Evolutionary conservation across 2,888 invertebrate species (phyloP).

Genomic region (Druceiella hillmani): DNA sequence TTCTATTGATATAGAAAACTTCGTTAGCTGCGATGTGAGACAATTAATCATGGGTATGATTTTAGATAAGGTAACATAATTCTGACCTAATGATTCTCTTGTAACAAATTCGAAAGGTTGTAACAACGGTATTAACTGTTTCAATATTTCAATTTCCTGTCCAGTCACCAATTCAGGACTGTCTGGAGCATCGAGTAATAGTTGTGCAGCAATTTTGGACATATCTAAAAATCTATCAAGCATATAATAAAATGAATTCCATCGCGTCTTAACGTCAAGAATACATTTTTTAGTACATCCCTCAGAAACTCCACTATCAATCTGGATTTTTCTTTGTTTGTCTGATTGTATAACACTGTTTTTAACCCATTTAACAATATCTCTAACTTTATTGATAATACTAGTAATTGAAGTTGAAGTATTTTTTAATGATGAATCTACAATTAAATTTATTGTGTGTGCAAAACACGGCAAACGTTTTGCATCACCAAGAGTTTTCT

Average conservation of each 20-base stretch:
- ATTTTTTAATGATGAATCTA: too few species aligned
- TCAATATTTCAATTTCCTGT: slow-evolving; percentile 12
- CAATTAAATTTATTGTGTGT: too few species aligned
- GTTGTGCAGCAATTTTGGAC: slow-evolving; percentile 16
- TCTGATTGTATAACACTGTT: slow-evolving; percentile 9
- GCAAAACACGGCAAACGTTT: too few species aligned
- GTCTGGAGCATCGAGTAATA: slow-evolving; percentile 15
- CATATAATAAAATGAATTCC: slow-evolving; percentile 15
- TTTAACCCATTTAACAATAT: too few species aligned
- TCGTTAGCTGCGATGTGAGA: slow-evolving; percentile 15
- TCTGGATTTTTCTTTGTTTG: slow-evolving; percentile 10
- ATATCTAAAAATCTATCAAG: too few species aligned
- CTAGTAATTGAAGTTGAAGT: too few species aligned
- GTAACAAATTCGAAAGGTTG: slow-evolving; percentile 19
- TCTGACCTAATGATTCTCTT: too few species aligned
- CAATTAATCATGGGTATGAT: slow-evolving; percentile 19
- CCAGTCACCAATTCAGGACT: slow-evolving; percentile 13
- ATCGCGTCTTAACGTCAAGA: slow-evolving; percentile 11
- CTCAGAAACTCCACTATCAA: too few species aligned
- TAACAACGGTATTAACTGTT: slow-evolving; percentile 11
- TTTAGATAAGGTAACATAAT: slow-evolving; percentile 15
- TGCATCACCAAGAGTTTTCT: too few species aligned
- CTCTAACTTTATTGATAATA: too few species aligned
- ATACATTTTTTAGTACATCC: slow-evolving; percentile 9
- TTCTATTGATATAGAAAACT: too few species aligned